These are phyloP conservation scores for Tachypleus tridentatus DNA, from an alignment of 1,140 invertebrate species.

Conservation along the genomic window DNA sequence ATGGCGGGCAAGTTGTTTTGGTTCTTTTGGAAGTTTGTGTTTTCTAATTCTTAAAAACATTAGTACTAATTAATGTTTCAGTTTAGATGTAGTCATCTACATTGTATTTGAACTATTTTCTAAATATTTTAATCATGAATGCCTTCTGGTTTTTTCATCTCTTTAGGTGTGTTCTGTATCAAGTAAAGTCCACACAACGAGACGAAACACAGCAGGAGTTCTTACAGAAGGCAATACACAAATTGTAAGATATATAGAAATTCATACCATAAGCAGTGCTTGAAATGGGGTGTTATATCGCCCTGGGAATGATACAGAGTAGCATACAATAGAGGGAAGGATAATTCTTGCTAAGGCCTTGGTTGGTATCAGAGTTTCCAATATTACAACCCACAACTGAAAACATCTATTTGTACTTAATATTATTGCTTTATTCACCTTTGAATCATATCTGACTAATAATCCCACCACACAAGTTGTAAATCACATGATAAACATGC, in stretches of 20 bases:
- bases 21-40: constrained; percentile 4
- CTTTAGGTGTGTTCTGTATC: constrained; percentile 72
- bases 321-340: too few relatives aligned
- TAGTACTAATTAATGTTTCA: constrained; percentile 9
- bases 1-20: constrained; percentile 48
- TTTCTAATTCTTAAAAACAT: constrained; percentile 5
- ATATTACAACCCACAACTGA: too few relatives aligned
- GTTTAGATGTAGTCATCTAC: background rate
- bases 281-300: too few relatives aligned
- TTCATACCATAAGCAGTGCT: too few relatives aligned
- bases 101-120: constrained; percentile 2
- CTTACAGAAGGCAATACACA: constrained; percentile 60
- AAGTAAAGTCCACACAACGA: constrained; percentile 78
- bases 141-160: constrained; percentile 11
- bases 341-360: too few relatives aligned
- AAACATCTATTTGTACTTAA: too few relatives aligned
- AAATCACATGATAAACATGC: too few relatives aligned
- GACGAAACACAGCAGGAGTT: constrained; percentile 54
- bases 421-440: too few relatives aligned
- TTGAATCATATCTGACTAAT: too few relatives aligned
- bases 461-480: too few relatives aligned
- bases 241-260: constrained; percentile 42
- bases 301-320: too few relatives aligned
- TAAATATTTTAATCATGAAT: background rate
- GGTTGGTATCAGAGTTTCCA: too few relatives aligned